Evolutionary conservation across 1,140 invertebrate species (phyloP), one percentile per base, ranked within the genome.

Genomic region (Aphidius ervi): DNA sequence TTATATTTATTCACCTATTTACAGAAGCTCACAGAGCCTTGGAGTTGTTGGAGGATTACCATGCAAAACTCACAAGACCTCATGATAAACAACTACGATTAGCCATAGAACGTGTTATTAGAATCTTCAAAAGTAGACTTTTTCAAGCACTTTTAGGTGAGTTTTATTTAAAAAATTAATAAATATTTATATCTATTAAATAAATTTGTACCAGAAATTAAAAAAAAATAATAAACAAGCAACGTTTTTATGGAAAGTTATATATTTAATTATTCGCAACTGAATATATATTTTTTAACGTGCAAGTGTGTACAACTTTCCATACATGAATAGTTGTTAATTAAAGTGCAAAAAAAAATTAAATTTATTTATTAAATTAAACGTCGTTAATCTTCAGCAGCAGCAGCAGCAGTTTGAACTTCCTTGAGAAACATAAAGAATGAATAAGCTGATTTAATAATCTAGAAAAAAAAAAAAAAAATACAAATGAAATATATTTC

Each of bases 61-160:
- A 97, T 79, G 89, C 89, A 61, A 93, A 95, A 74, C 82, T 98
- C 68, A 91, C 87, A 48, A 89, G 90, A 74, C 91, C 94, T 23
- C 92, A 96, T 75, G 94, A 98, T 81, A 91, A 94, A 71, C 94
- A 96, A 71, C 85, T 98, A 50, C 86, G 94, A 68, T 88, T 93
- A 65, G 95, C 95, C 66, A 97, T 98, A 72, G 95, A 99, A 82
- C 86, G 95, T 68, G 95, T 99, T 71, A 98, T 98, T 72, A 85
- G 93, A 62, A 97, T 98, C 78, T 98, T 98, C 85, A 98, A 98
- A 81, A 97, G 93, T 66, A 84, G 94, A 66, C 87, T 99, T 58
- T 98, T 99, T 83, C 95, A 98, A 81, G 95, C 96, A 63, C 82
- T 98, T 66, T 83, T 99, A 80, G 95, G 95, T 98, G 83, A 90